A percentile compares a stretch with the other conserved stretches of the same genome.
Conservation (phyloP, 2,113 vertebrate species). For the Lagopus leucura region DNA sequence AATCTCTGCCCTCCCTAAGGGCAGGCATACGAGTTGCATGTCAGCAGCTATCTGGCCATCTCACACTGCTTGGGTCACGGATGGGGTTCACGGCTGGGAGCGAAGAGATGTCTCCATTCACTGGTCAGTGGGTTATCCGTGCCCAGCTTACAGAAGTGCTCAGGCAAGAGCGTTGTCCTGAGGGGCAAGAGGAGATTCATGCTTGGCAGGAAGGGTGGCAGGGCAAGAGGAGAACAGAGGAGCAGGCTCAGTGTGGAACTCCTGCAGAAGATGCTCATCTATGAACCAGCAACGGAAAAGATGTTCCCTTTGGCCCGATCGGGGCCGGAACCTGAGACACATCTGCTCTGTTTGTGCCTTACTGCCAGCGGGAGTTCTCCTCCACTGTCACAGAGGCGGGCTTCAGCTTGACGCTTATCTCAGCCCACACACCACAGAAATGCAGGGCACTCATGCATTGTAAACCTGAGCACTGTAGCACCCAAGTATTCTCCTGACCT, state of each 20-base stretch:
- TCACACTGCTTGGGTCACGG: fast-evolving
- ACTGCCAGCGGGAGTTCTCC: not conserved
- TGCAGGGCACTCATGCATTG: not conserved
- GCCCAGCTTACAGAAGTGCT: not conserved
- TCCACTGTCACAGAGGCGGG: not conserved
- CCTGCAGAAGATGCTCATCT: not conserved
- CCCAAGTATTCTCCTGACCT: not conserved
- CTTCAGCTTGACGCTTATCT: not conserved
- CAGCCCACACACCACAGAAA: not conserved
- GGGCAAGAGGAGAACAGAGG: not conserved
- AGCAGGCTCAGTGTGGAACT: not conserved
- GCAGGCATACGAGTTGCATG: fast-evolving
- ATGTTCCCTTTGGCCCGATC: fast-evolving
- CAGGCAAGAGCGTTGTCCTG: not conserved
- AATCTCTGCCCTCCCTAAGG: not conserved
- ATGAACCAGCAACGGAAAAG: not conserved
- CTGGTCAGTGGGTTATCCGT: not conserved
- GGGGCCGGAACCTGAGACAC: fast-evolving
- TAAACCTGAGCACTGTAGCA: not conserved
- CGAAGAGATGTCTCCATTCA: not conserved
- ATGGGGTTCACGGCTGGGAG: not conserved
- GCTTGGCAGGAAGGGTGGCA: not conserved
- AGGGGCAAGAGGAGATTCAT: not conserved
- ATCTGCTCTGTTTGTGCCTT: not conserved
- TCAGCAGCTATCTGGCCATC: not conserved